phyloP scores from a whole-genome alignment of 30 jellyfish, hydroid and myxozoan genomes.

The Mastigias papua region DNA sequence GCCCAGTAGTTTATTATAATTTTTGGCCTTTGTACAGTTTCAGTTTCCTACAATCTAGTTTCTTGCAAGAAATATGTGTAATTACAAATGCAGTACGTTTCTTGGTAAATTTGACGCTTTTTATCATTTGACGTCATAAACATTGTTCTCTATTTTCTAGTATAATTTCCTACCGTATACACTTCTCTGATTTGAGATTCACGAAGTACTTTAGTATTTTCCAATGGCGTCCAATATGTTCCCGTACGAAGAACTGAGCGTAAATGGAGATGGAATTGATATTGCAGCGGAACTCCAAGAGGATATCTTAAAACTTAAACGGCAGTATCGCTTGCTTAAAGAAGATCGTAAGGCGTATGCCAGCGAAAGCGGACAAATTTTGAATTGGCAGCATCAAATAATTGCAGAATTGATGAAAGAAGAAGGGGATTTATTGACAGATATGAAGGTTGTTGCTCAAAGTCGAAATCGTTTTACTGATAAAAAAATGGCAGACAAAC shows the following conservation, averaged over 20 bases:
- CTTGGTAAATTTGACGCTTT: too few species aligned
- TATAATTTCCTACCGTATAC: too few species aligned
- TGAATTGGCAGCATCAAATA: slow-evolving; percentile 75
- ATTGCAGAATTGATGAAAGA: slow-evolving; percentile 59
- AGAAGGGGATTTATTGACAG: slow-evolving; percentile 80
- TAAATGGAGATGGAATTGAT: slow-evolving; percentile 37
- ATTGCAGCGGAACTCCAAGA: slow-evolving; percentile 67
- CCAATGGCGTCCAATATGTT: neutral
- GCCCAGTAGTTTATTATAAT: too few species aligned
- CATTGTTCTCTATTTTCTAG: too few species aligned
- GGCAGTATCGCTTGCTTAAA: slow-evolving; percentile 84
- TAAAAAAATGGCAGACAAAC: slow-evolving; percentile 21
- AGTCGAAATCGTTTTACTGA: slow-evolving; percentile 51
- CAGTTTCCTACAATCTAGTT: too few species aligned
- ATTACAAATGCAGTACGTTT: too few species aligned
- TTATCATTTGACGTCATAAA: too few species aligned
- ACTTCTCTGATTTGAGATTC: too few species aligned
- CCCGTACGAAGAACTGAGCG: slow-evolving; percentile 3
- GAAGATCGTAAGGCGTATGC: slow-evolving; percentile 88
- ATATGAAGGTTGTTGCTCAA: slow-evolving; percentile 67
- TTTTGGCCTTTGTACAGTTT: too few species aligned
- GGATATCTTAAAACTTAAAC: slow-evolving; percentile 75
- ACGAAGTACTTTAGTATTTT: neutral
- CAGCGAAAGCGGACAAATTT: slow-evolving; percentile 69
- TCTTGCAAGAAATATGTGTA: too few species aligned